phyloP scores from a whole-genome alignment of 2,113 vertebrate genomes.

The Regulus satrapa region DNA sequence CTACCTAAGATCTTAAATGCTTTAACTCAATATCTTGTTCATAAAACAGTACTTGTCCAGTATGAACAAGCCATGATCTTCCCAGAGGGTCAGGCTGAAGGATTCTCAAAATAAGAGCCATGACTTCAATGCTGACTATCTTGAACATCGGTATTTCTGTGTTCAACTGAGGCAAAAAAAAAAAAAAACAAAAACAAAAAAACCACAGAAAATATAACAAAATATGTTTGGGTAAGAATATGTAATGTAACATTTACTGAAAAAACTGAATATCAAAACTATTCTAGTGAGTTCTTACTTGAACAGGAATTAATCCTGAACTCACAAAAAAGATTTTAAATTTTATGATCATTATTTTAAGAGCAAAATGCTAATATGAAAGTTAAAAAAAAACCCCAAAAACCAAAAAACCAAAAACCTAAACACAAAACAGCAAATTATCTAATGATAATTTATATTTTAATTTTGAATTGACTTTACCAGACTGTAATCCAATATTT shows the following conservation, averaged over 20 bases:
- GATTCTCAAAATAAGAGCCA: background rate
- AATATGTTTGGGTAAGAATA: background rate
- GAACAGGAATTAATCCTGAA: background rate
- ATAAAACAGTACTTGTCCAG: background rate
- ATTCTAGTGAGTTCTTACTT: background rate
- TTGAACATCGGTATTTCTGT: background rate
- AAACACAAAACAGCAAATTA: background rate
- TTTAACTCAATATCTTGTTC: background rate
- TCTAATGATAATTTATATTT: background rate
- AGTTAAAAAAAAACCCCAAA: too few species aligned
- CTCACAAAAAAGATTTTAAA: background rate
- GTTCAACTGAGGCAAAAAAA: background rate
- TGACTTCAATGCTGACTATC: background rate
- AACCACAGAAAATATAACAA: background rate
- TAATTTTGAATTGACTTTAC: background rate
- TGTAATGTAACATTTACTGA: background rate
- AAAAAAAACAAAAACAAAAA: too few species aligned
- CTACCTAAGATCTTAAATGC: background rate
- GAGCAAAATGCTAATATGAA: background rate
- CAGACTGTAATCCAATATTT: background rate
- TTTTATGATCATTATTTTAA: background rate
- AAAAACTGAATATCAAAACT: background rate
- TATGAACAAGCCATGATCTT: background rate
- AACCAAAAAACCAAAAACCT: too few species aligned
- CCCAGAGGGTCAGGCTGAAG: background rate